Base-by-base conservation (phyloP, 2,888 invertebrate species). In the Cosmorhoe ocellata region DNA sequence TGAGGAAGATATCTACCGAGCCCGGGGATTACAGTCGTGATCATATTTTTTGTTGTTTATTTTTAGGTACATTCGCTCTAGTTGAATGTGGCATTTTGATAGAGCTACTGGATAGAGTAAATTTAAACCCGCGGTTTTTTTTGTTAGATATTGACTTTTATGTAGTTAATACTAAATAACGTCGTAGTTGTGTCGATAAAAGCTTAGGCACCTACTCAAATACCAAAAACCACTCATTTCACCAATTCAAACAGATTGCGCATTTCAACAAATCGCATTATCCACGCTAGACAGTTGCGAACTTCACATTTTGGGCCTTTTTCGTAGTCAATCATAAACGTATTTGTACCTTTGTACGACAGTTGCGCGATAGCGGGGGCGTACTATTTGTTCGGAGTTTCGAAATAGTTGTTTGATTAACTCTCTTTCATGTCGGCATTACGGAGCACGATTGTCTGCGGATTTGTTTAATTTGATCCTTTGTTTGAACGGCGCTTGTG, bases 381-480 rank as follows among this genome's bases (percentile, higher is more conserved):
- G 76, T 71, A 59, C 66, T 79, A 74, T 86, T 83, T 83, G 80
- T 75, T 63, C 67, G 58, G 62, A 70, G 64, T 69, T 61, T 64
- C 67, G 74, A 71, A 84, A 84, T 84, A 83, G 82, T 82, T 85
- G 86, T 88, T 88, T 88, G 89, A 89, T 90, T 84, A 86, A 81
- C 84, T 85, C 86, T 81, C 90, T 90, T 89, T 90, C 85, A 89
- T 89, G 86, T 84, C 76, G 67, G 38, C 45, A 52, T 63, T 71
- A 72, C 69, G 80, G 79, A 79, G 79, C 79, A 76, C 80, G 84
- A 83, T 86, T 85, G 84, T 84, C 79, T 73, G 77, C 77, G 82
- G 84, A 88, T 88, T 87, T 86, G 87, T 87, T 86, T 86, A 87
- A 89, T 86, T 89, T 81, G 81, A 78, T 77, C 86, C 85, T 86